Conservation (phyloP, 2,113 vertebrate genomes). For the Colinus virginianus region DNA sequence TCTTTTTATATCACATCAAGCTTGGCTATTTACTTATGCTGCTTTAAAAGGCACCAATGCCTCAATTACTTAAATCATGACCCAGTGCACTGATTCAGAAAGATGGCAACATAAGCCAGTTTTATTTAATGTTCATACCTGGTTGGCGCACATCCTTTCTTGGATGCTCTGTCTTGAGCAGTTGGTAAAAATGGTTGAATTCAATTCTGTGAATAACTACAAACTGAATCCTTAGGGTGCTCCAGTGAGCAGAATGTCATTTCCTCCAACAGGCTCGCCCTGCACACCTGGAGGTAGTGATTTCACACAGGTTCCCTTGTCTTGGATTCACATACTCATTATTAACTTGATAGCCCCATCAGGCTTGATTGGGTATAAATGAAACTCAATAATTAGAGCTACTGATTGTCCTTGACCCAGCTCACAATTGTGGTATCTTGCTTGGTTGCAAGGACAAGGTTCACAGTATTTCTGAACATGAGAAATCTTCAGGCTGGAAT, state of each 20-base stretch:
- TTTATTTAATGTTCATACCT: neutral
- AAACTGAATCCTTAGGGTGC: neutral
- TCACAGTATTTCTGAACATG: neutral
- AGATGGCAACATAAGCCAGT: neutral
- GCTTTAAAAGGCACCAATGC: neutral
- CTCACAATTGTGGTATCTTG: neutral
- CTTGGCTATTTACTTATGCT: slow-evolving; percentile 4
- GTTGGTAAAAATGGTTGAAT: neutral
- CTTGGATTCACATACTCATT: neutral
- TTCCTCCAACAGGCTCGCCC: neutral
- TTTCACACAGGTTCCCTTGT: neutral
- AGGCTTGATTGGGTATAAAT: neutral
- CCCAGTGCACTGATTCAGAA: neutral
- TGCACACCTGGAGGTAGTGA: neutral
- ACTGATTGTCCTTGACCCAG: neutral
- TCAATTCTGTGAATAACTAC: neutral
- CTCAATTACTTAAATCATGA: slow-evolving; percentile 8
- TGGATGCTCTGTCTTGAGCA: neutral
- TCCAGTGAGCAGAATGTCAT: neutral
- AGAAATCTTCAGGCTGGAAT: neutral
- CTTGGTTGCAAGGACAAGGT: neutral
- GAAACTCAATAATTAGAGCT: neutral
- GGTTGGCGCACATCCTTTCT: neutral
- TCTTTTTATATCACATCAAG: slow-evolving; percentile 48
- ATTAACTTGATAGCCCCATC: neutral